Base-by-base conservation (phyloP, 2,113 vertebrate species). In the Brachypodius melanocephalos region DNA sequence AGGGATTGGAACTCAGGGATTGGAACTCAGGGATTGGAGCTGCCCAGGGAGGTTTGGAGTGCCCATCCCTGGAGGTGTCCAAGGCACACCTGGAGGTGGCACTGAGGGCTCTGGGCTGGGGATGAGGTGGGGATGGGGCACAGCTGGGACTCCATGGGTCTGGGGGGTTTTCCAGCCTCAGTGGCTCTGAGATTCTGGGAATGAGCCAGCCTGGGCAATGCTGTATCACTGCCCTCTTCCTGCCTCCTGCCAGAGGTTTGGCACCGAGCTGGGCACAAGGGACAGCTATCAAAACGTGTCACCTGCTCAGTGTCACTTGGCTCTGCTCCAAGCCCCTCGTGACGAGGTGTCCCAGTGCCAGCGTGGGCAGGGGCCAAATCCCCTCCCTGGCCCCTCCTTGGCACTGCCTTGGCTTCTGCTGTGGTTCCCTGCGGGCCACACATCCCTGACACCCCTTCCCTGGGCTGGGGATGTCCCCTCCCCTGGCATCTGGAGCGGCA, bases 121-220 rank as follows among this genome's bases (percentile, higher is more conserved):
- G 19, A 59, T 22, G n/a, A 5, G 45, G 32, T 17, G 48, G 20
- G n/a, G 1, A 40, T 54, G 0, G 2, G 43, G 32, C 67, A 65
- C 31, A 22, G 36, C 6, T 18, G 1, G 32, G 54, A 6, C 17
- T 45, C 0, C 0, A 20, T n/a, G 76, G 1, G 0, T 32, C 9
- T 6, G 32, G 36, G 45, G 45, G 51, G 0, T 10, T 51, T 78
- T 2, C 67, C 76, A 28, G 0, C 32, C 59, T 38, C 51, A 12
- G 38, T 20, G 38, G 2, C 8, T 9, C 77, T 45, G 59, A 45
- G 4, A 59, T 45, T 66, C 7, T 8, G n/a, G 36, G 68, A 22
- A 36, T 2, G 52, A 89, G 22, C 32, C 54, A 49, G 15, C 20
- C 46, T 72, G 17, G 16, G 1, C 24, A 40, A 14, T 7, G 31